Conservation (phyloP, 2,888 invertebrate genomes). For the Agrotis ipsilon region DNA sequence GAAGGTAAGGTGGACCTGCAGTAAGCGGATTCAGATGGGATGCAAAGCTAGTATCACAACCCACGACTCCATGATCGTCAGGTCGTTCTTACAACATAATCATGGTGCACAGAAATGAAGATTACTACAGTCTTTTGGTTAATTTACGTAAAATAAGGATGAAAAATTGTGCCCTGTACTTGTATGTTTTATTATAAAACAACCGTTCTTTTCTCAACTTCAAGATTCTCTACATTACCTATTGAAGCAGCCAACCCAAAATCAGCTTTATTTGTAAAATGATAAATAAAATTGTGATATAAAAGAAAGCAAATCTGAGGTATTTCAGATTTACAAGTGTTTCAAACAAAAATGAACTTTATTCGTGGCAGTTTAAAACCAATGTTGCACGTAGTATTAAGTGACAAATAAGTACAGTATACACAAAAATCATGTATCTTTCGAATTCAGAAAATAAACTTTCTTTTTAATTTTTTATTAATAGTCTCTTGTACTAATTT, state of each 20-base stretch:
- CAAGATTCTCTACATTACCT: too few relatives aligned
- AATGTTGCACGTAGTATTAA: not conserved
- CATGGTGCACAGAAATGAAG: slow-evolving; percentile 65
- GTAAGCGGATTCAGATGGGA: slow-evolving; percentile 78
- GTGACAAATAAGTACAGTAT: not conserved
- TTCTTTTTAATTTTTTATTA: not conserved
- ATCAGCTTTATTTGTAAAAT: not conserved
- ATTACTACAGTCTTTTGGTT: too few relatives aligned
- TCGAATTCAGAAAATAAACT: not conserved
- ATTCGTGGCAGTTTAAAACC: not conserved
- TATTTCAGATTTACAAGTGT: too few relatives aligned
- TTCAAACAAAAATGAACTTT: not conserved
- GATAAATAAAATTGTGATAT: not conserved
- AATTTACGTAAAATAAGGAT: too few relatives aligned
- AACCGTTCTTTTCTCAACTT: too few relatives aligned
- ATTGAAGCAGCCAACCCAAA: not conserved
- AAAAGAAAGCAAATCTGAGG: too few relatives aligned
- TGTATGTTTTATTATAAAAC: too few relatives aligned
- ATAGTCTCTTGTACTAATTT: not conserved
- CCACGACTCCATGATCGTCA: slow-evolving; percentile 75
- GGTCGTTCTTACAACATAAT: slow-evolving; percentile 81
- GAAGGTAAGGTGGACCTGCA: slow-evolving; percentile 86
- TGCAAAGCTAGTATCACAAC: slow-evolving; percentile 85
- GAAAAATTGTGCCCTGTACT: too few relatives aligned
- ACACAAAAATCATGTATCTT: not conserved